Conservation (phyloP, 2,797 vertebrate species). For the Scarus forsteni region DNA sequence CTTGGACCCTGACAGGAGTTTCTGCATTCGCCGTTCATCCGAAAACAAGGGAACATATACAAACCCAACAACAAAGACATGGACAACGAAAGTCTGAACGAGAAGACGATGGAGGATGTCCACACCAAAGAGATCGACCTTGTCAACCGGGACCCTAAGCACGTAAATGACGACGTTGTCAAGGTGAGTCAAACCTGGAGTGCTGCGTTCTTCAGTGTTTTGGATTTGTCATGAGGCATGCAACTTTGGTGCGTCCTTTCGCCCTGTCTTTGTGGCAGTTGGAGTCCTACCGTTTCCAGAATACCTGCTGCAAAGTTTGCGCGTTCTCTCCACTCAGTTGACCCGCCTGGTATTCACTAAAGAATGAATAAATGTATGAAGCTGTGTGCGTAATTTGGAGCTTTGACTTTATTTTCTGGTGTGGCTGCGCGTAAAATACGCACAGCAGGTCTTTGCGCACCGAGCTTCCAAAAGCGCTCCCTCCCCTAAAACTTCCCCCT, state of each 20-base stretch:
- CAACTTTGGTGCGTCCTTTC: background rate
- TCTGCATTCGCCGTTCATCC: slow-evolving; percentile 91
- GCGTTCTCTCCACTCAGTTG: background rate
- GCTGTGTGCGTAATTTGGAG: slow-evolving; percentile 6
- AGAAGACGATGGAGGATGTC: slow-evolving; percentile 91
- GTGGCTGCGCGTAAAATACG: slow-evolving; percentile 41
- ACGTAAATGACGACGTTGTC: slow-evolving; percentile 95
- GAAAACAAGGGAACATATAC: slow-evolving; percentile 99
- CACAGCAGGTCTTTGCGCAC: slow-evolving; percentile 32
- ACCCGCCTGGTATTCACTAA: background rate
- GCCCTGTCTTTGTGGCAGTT: background rate
- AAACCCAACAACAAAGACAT: slow-evolving; percentile 98
- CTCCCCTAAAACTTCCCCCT: slow-evolving; percentile 45
- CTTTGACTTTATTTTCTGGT: background rate
- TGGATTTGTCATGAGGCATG: background rate
- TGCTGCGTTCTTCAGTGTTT: background rate
- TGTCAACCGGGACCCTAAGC: slow-evolving; percentile 96
- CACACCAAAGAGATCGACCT: slow-evolving; percentile 98
- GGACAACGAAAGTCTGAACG: slow-evolving; percentile 92
- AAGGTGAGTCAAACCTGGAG: slow-evolving; percentile 87
- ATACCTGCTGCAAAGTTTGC: slow-evolving; percentile 21
- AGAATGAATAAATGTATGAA: background rate
- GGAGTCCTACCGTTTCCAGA: background rate
- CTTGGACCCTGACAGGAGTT: slow-evolving; percentile 86
- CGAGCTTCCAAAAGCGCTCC: background rate